phyloP scores from a whole-genome alignment of 2,797 vertebrate species.

The Poecilia picta region DNA sequence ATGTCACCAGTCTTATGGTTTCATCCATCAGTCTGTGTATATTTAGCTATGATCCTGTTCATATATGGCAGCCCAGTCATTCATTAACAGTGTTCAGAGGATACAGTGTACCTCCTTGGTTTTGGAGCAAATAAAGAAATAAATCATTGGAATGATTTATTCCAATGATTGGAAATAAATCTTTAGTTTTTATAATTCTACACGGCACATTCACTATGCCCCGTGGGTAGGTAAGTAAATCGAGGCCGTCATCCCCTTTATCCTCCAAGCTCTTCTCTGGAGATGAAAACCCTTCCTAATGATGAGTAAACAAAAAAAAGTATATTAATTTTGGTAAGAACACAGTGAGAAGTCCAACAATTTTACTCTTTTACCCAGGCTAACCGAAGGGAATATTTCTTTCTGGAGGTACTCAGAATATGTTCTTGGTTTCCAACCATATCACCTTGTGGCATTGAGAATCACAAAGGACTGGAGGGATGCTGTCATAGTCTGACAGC shows the following conservation, averaged over 20 bases:
- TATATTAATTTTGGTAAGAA: not conserved
- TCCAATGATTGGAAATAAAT: too few species aligned
- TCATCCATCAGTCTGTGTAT: not conserved
- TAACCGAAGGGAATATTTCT: not conserved
- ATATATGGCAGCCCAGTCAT: not conserved
- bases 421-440: not conserved
- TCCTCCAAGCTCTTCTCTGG: not conserved
- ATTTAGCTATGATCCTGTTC: not conserved
- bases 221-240: not conserved
- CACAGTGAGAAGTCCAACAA: not conserved
- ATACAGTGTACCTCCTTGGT: too few species aligned
- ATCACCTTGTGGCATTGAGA: not conserved
- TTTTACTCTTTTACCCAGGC: not conserved
- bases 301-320: not conserved
- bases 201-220: too few species aligned
- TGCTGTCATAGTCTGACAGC: not conserved
- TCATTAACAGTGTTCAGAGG: not conserved
- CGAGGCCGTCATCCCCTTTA: not conserved
- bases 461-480: too few species aligned
- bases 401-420: not conserved
- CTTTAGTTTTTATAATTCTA: too few species aligned
- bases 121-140: too few species aligned
- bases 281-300: not conserved
- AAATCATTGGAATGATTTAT: too few species aligned
- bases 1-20: not conserved